Base-by-base conservation (phyloP, 2,797 vertebrate genomes). In the Kryptopterus vitreolus region DNA sequence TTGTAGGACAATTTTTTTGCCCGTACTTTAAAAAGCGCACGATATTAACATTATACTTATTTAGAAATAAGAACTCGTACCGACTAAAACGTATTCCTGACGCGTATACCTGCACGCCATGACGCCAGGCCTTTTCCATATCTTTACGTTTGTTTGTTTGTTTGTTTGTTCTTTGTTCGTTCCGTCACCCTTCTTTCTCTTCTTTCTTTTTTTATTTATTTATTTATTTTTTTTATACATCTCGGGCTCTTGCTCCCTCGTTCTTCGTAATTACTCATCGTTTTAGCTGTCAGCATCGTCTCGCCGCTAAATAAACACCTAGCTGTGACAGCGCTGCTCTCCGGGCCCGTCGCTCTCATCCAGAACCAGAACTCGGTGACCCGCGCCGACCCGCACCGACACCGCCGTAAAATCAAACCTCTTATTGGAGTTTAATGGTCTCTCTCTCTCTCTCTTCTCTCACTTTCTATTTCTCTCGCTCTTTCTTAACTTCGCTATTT, bases 261-360 rank as follows among this genome's bases (percentile, higher is more conserved):
- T 71, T 63, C 77, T 79, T 79, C 29, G 48, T 80, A 85, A 82
- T 80, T 53, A 65, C 70, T 63, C 63, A 63, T 71, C 78, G 38
- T 78, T 82, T 80, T 69, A 81, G 76, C 78, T 82, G 75, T 85
- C 79, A 85, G 81, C 78, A 82, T 66, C 35, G 38, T 82, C 81
- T 83, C 80, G 80, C 84, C 43, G 65, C 81, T 77, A 78, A 83
- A 84, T 81, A 85, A 81, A 83, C 74, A 57, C 79, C n/a, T 58
- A 73, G 72, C 75, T 33, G 50, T 63, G 63, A 75, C 57, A 61
- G 63, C 72, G 48, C 55, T 48, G 69, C 48, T 26, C 66, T 65
- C 29, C 29, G 62, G 61, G 11, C 81, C 76, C 68, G 50, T 81
- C 59, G 52, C 69, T 73, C 76, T 78, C 61, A 78, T 78, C 75